Percentiles rank a stretch among this genome's conserved stretches.
Conservation (phyloP, 2,888 invertebrate species). For the Apotomis betuletana region DNA sequence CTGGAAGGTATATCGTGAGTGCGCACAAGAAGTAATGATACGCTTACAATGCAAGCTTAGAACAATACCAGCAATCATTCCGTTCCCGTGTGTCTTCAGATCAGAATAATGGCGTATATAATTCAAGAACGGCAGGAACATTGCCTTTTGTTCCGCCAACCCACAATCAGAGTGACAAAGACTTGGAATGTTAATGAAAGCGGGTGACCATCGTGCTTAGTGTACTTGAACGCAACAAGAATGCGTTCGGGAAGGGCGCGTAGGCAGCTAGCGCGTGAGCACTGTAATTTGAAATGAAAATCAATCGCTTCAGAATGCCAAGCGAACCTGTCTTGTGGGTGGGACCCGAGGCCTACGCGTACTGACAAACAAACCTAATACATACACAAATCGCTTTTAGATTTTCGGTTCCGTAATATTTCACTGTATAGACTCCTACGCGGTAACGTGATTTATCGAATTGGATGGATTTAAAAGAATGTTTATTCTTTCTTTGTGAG, state of each 20-base stretch:
- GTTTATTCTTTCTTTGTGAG: slow-evolving; percentile 28
- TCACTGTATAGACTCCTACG: slow-evolving; percentile 39
- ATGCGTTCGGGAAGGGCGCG: slow-evolving; percentile 66
- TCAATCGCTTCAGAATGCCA: slow-evolving; percentile 71
- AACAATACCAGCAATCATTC: slow-evolving; percentile 48
- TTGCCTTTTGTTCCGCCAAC: slow-evolving; percentile 45
- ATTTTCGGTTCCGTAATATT: slow-evolving; percentile 48
- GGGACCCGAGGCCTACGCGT: slow-evolving; percentile 67
- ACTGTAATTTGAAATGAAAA: slow-evolving; percentile 79
- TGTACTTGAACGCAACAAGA: slow-evolving; percentile 67
- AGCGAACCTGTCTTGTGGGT: slow-evolving; percentile 75
- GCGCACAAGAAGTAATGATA: slow-evolving; percentile 25
- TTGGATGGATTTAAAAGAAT: slow-evolving; percentile 33
- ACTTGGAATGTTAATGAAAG: slow-evolving; percentile 58
- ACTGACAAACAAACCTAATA: slow-evolving; percentile 58
- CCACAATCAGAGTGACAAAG: slow-evolving; percentile 45
- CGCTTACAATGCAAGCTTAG: slow-evolving; percentile 29
- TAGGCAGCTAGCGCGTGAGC: slow-evolving; percentile 63
- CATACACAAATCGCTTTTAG: slow-evolving; percentile 56
- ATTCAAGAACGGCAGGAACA: slow-evolving; percentile 41
- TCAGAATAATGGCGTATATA: slow-evolving; percentile 42
- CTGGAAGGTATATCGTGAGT: slow-evolving; percentile 37
- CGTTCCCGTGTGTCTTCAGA: slow-evolving; percentile 45
- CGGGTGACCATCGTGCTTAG: slow-evolving; percentile 57
- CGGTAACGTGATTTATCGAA: slow-evolving; percentile 39